Evolutionary conservation across 1,140 invertebrate genomes (phyloP), one percentile per base, ranked within the genome.

Genomic region (Pseudoatta argentina): DNA sequence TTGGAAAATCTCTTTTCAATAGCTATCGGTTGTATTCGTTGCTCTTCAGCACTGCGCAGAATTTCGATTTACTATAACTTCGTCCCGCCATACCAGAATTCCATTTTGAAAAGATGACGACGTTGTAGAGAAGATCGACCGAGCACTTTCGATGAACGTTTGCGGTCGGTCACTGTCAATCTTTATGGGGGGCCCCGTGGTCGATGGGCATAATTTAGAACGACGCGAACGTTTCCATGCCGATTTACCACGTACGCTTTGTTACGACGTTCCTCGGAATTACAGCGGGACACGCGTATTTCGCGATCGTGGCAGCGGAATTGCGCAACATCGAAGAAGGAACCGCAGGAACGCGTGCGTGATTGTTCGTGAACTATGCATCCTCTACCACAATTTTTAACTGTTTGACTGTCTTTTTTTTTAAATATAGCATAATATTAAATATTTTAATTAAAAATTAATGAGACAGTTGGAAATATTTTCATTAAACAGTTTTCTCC

Each of bases 111-210:
- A 61, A 39, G 66, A 82, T 59, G 83, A 78, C 30, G 83, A 78
- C 30, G 64, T 71, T 69, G 69, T 57, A 34, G 72, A 57, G 77
- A 86, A 88, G 87, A 92, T 88, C 87, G 79, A 67, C 89, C 90
- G 77, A 86, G 88, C 91, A 91, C 90, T 92, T 91, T 90, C 94
- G 93, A 94, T 94, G 93, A 94, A 92, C 87, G 88, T 87, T 87
- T 93, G 92, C 82, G 94, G 93, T 94, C 82, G 86, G 85, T 81
- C 91, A 92, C 91, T 94, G 93, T 93, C 93, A 93, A 94, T 94
- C 93, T 94, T 94, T 94, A 94, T 93, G 92, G 91, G 92, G 91
- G 91, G 91, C 92, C 93, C 86, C 92, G 93, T 89, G 94, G 93
- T 93, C 87, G 83, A 85, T 87, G 83, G 90, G 86, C 90, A 93